phyloP scores from a whole-genome alignment of 1,140 invertebrate genomes.

The Brachionus angularis region DNA sequence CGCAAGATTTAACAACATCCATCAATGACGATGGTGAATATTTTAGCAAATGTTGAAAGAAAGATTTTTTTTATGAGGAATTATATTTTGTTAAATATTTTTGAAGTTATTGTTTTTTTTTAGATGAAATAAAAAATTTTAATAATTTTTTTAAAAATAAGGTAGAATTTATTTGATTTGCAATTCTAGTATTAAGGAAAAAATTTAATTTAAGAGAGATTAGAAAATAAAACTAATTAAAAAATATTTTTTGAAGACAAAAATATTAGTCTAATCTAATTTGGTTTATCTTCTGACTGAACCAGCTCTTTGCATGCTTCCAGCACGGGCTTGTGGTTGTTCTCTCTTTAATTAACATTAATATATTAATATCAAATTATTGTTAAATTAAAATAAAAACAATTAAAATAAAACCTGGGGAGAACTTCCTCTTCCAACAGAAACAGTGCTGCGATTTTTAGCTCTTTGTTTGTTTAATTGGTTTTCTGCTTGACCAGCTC shows the following conservation, averaged over 20 bases:
- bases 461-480: slow-evolving; percentile 94
- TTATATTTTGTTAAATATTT: not conserved
- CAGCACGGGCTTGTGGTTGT: not conserved
- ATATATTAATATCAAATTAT: too few relatives aligned
- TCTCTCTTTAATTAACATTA: slow-evolving; percentile 28
- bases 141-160: too few relatives aligned
- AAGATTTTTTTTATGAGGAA: not conserved
- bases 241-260: not conserved
- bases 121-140: too few relatives aligned
- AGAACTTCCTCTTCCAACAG: slow-evolving; percentile 16
- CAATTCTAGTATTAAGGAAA: too few relatives aligned
- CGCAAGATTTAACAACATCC: not conserved
- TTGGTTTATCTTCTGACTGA: slow-evolving; percentile 39
- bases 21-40: slow-evolving; percentile 35
- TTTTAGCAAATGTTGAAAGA: slow-evolving; percentile 29
- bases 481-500: slow-evolving; percentile 93
- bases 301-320: slow-evolving; percentile 27
- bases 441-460: slow-evolving; percentile 75
- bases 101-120: too few relatives aligned
- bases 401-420: not conserved
- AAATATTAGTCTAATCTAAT: too few relatives aligned
- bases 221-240: slow-evolving; percentile 27
- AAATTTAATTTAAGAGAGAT: too few relatives aligned
- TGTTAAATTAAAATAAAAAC: not conserved
- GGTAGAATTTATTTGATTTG: too few relatives aligned